Evolutionary conservation across 1,140 invertebrate genomes (phyloP), one percentile per base, ranked within the genome.

Genomic region (Leptinotarsa undecemlineata): DNA sequence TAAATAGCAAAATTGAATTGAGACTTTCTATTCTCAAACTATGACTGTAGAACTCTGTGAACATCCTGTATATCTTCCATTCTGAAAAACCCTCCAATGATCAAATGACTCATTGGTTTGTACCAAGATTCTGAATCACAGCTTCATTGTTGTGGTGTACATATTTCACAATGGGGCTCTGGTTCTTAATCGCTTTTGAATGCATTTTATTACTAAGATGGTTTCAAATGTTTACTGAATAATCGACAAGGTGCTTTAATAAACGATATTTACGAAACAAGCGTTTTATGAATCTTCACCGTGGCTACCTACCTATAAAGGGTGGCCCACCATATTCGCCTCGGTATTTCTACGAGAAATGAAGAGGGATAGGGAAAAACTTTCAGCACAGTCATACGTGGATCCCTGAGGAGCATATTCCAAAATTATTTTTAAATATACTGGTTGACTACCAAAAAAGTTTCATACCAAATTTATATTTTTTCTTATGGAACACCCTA

Each of bases 81-180:
- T 57, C 51, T 42, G 5, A 57, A 17, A 57, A 15, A 57, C 51
- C n/a, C 51, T 19, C 4, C 15, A 19, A 57, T 57, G 51, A 57
- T n/a, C 6, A 42, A 42, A 42, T 57, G 15, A 19, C 15, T 57
- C 51, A 57, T 57, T 19, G 51, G 51, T 57, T 57, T 57, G 51
- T 57, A 19, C 51, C 17, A 19, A 57, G 82, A 75, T 83, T 78
- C 75, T 83, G 82, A 81, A 82, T 83, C 81, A 83, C 77, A 80
- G 76, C 68, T 26, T 78, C 82, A 82, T 83, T 80, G 73, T 68
- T 77, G 71, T 72, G 68, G 72, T 83, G 80, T 83, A 81, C 57
- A 83, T 81, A 83, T 57, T 42, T 68, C 21, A 71, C 62, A 82
- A 82, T 82, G 82, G 76, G 72, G 68, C 72, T 81, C 82, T 83